Conservation (phyloP, 1,140 invertebrate species). For the Atta cephalotes region DNA sequence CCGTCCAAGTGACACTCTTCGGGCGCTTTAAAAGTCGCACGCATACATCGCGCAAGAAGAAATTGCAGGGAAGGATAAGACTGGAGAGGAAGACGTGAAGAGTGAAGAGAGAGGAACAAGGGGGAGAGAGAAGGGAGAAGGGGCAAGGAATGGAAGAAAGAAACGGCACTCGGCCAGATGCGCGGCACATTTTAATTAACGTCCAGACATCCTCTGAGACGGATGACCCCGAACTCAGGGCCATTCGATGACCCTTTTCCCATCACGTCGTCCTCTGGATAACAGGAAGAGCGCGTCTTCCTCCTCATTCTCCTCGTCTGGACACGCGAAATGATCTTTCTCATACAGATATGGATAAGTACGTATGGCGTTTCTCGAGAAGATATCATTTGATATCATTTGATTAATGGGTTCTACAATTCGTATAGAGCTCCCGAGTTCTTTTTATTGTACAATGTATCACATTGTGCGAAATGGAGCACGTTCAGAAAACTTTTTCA, state of each 20-base stretch:
- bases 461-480: not conserved
- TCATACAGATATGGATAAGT: not conserved
- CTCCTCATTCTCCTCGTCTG: slow-evolving; percentile 46
- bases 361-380: not conserved
- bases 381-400: slow-evolving; percentile 25
- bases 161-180: slow-evolving; percentile 79
- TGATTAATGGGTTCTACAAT: not conserved
- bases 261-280: slow-evolving; percentile 64
- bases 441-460: not conserved
- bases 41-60: slow-evolving; percentile 48
- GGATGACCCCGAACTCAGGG: slow-evolving; percentile 82
- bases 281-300: slow-evolving; percentile 68
- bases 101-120: slow-evolving; percentile 10
- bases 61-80: slow-evolving; percentile 12
- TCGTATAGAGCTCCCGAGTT: not conserved
- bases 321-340: slow-evolving; percentile 45
- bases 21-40: slow-evolving; percentile 66
- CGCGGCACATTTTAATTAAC: slow-evolving; percentile 85
- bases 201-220: slow-evolving; percentile 83
- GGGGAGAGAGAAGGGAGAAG: not conserved
- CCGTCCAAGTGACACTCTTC: slow-evolving; percentile 80
- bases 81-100: not conserved
- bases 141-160: slow-evolving; percentile 65
- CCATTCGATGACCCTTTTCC: slow-evolving; percentile 81
- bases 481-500: not conserved